Evolutionary conservation across 2,797 vertebrate genomes (phyloP).

Genomic region (Hemibagrus guttatus): DNA sequence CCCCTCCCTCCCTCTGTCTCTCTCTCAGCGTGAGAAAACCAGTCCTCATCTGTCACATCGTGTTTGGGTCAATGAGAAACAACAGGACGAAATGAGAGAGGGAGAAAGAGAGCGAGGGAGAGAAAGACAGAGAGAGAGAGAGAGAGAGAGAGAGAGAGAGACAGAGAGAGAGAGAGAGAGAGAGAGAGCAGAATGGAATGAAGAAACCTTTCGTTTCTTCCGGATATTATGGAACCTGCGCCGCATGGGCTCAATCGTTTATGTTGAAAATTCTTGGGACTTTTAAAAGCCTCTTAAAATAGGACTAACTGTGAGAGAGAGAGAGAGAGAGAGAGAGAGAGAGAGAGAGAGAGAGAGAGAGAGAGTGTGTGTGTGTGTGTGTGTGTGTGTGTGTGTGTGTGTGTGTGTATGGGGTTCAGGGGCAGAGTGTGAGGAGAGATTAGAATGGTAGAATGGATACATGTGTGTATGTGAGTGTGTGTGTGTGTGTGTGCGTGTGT

Average conservation of each 20-base stretch:
- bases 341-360: background rate
- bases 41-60: conserved; percentile 57
- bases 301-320: conserved; percentile 20
- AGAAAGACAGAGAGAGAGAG: conserved; percentile 57
- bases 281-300: conserved; percentile 62
- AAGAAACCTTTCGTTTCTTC: conserved; percentile 67
- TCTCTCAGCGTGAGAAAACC: conserved; percentile 53
- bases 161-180: conserved; percentile 58
- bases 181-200: conserved; percentile 73
- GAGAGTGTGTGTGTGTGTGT: background rate
- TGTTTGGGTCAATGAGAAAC: conserved; percentile 59
- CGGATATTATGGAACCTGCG: conserved; percentile 62
- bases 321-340: background rate
- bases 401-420: background rate
- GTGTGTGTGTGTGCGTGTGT: conserved; percentile 23
- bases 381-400: background rate
- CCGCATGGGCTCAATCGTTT: conserved; percentile 49
- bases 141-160: conserved; percentile 46
- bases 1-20: background rate
- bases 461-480: background rate
- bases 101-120: conserved; percentile 47
- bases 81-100: conserved; percentile 40
- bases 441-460: conserved; percentile 19
- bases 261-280: conserved; percentile 56
- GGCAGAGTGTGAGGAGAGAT: background rate